Evolutionary conservation across 2,888 invertebrate genomes (phyloP).

Genomic region (Drosophila histrio): DNA sequence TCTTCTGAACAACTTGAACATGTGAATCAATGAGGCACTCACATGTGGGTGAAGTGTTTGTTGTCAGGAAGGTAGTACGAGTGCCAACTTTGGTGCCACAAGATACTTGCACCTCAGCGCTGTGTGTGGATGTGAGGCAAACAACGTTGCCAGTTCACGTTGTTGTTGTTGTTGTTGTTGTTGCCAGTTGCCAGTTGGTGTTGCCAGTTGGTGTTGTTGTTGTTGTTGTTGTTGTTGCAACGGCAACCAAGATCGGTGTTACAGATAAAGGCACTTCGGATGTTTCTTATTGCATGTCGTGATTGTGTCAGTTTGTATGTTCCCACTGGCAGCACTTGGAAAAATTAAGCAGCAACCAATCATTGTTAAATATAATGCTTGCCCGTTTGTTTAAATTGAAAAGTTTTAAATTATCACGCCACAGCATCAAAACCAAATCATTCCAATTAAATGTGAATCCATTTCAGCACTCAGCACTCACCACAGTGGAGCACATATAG

Average conservation of each 20-base stretch:
- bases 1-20: constrained; percentile 50
- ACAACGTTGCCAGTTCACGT: constrained; percentile 10
- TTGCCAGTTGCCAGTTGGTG: not conserved
- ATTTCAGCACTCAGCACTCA: constrained; percentile 70
- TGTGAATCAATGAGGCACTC: constrained; percentile 60
- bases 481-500: not conserved
- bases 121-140: constrained; percentile 3
- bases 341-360: constrained; percentile 83
- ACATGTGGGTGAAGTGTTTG: constrained; percentile 78
- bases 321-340: constrained; percentile 63
- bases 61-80: constrained; percentile 36
- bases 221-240: not conserved
- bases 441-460: constrained; percentile 84
- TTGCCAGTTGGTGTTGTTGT: not conserved
- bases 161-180: not conserved
- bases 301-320: constrained; percentile 79
- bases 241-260: constrained; percentile 63
- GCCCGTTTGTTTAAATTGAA: constrained; percentile 73
- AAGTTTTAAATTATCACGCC: constrained; percentile 75
- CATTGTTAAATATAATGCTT: constrained; percentile 73
- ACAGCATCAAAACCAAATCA: constrained; percentile 74
- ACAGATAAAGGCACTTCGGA: constrained; percentile 65
- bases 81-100: constrained; percentile 25
- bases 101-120: constrained; percentile 1
- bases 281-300: constrained; percentile 79